phyloP scores from a whole-genome alignment of 1,140 invertebrate species.

The Atta cephalotes region DNA sequence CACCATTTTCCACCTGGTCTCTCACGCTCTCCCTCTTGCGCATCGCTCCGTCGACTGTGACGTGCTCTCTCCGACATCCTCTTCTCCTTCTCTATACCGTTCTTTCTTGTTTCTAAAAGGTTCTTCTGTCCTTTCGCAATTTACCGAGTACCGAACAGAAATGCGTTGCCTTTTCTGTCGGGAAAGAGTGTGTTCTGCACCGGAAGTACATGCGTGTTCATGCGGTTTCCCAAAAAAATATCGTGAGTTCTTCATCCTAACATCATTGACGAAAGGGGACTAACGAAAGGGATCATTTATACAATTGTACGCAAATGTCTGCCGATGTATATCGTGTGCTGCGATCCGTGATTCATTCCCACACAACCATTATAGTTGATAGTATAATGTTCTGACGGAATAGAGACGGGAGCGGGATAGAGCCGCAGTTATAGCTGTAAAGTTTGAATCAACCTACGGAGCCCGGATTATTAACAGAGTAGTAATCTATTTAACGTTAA shows the following conservation, averaged over 20 bases:
- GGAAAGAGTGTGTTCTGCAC: neutral
- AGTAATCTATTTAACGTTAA: slow-evolving; percentile 21
- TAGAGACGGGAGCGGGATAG: slow-evolving; percentile 1
- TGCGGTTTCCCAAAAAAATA: slow-evolving; percentile 9
- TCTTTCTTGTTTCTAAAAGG: slow-evolving; percentile 53
- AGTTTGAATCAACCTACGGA: neutral
- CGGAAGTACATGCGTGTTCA: slow-evolving; percentile 4
- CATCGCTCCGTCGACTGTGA: slow-evolving; percentile 77
- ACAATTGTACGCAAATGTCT: neutral
- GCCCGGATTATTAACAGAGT: neutral
- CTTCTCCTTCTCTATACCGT: neutral
- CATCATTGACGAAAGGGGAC: neutral
- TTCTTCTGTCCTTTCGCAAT: slow-evolving; percentile 37
- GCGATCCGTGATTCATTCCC: slow-evolving; percentile 30
- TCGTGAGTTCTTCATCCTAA: neutral
- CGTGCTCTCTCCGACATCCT: slow-evolving; percentile 66
- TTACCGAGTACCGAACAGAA: neutral
- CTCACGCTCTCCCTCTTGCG: slow-evolving; percentile 74
- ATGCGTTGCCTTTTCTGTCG: neutral
- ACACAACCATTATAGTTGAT: neutral
- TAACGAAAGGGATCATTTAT: neutral
- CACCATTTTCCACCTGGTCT: slow-evolving; percentile 76
- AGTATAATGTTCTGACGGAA: slow-evolving; percentile 8
- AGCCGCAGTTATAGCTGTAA: neutral
- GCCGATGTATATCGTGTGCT: neutral